Conservation (phyloP, 2,113 vertebrate species). For the Leptobrachium ailaonicum region DNA sequence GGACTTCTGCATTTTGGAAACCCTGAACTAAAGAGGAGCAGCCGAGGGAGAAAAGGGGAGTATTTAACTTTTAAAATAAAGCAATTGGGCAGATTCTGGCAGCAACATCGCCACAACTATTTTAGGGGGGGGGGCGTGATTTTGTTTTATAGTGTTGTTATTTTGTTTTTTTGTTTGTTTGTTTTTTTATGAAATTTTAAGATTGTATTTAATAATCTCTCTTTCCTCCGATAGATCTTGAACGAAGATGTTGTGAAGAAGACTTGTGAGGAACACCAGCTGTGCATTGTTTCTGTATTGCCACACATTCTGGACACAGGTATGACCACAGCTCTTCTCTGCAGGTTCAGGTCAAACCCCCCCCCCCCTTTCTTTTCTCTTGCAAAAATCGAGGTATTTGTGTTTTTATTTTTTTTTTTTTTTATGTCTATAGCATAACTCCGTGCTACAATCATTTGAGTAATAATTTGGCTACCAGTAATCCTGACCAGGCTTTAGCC, state of each 20-base stretch:
- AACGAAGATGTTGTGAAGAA: slow-evolving; percentile 79
- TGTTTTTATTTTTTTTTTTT: not conserved
- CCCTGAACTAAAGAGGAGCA: too few species aligned
- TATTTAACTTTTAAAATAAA: too few species aligned
- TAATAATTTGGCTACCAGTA: too few species aligned
- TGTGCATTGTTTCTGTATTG: slow-evolving; percentile 88
- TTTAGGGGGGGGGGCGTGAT: not conserved
- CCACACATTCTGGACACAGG: slow-evolving; percentile 96
- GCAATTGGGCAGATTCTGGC: too few species aligned
- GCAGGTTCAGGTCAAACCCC: too few species aligned
- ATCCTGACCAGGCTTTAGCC: too few species aligned
- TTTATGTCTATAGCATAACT: not conserved
- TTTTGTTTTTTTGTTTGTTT: not conserved
- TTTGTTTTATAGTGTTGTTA: not conserved
- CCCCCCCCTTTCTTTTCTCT: too few species aligned
- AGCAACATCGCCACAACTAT: not conserved
- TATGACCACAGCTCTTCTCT: slow-evolving; percentile 48
- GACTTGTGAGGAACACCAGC: slow-evolving; percentile 88
- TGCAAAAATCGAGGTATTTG: too few species aligned
- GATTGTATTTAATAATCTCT: not conserved
- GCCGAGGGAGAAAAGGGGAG: too few species aligned
- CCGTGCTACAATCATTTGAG: not conserved
- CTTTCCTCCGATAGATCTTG: slow-evolving; percentile 70
- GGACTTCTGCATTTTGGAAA: too few species aligned
- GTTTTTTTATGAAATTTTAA: not conserved